A percentile compares a stretch with the other conserved stretches of the same genome.
Evolutionary conservation across 2,797 vertebrate genomes (phyloP).

Genomic region (Hafferia zeledoni): DNA sequence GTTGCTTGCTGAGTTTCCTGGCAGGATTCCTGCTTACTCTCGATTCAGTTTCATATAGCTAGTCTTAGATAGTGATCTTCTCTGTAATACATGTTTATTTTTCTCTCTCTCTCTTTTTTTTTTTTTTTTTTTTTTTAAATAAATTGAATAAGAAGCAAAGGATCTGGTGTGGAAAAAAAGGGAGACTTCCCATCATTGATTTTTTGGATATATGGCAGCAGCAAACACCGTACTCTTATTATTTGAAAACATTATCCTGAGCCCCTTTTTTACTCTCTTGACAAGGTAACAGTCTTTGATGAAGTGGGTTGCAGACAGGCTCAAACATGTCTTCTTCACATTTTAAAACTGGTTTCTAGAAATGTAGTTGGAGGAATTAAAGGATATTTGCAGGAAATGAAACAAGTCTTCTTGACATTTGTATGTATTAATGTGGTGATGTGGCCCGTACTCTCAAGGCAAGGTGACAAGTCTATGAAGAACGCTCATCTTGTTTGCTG

Average conservation of each 20-base stretch:
- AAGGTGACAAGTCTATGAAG: neutral
- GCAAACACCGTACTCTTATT: neutral
- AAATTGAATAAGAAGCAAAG: neutral
- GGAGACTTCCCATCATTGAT: neutral
- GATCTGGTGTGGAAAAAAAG: neutral
- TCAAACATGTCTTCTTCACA: neutral
- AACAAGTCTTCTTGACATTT: neutral
- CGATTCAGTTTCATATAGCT: neutral
- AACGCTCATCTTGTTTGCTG: neutral
- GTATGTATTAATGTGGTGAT: neutral
- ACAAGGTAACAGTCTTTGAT: neutral
- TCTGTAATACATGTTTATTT: too few relatives aligned
- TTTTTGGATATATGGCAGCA: neutral
- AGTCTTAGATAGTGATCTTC: neutral
- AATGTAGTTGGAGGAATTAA: neutral
- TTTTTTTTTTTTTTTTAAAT: rapidly evolving
- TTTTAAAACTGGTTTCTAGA: conserved; percentile 6
- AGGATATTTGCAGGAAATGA: neutral
- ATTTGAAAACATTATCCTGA: neutral
- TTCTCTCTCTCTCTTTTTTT: too few relatives aligned
- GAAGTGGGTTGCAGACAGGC: neutral
- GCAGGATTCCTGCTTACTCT: neutral
- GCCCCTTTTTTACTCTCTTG: neutral
- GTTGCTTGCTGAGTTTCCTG: neutral
- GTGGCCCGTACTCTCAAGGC: neutral